phyloP scores from a whole-genome alignment of 2,888 invertebrate genomes.

The Neoscelio sp. region DNA sequence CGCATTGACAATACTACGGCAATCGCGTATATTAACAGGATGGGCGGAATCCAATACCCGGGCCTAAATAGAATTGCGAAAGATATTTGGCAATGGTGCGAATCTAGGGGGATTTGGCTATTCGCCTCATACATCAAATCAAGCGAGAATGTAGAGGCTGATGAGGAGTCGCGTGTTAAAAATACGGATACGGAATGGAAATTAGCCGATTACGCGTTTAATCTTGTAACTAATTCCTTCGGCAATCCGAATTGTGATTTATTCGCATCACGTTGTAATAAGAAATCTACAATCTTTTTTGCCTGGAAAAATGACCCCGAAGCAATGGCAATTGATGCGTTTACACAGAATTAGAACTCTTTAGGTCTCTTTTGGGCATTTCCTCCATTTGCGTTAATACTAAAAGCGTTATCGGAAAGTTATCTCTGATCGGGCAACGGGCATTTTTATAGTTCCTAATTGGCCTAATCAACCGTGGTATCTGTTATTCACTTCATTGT shows the following conservation, averaged over 20 bases:
- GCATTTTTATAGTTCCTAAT: constrained; percentile 44
- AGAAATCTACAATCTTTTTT: not conserved
- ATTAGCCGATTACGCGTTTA: not conserved
- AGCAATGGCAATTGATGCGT: constrained; percentile 48
- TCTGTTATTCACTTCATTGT: not conserved
- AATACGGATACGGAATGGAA: constrained; percentile 1
- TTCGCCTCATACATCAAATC: constrained; percentile 50
- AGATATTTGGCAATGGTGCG: constrained; percentile 60
- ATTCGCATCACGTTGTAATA: constrained; percentile 7
- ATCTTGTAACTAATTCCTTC: not conserved
- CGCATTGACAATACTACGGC: constrained; percentile 67
- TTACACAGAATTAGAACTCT: constrained; percentile 46
- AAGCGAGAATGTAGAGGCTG: constrained; percentile 49
- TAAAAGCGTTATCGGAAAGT: constrained; percentile 4
- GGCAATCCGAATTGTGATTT: not conserved
- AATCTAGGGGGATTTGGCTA: constrained; percentile 38
- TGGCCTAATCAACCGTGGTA: constrained; percentile 38
- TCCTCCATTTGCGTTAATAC: constrained; percentile 14
- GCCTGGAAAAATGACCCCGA: constrained; percentile 33
- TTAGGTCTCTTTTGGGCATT: constrained; percentile 49
- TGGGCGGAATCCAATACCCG: constrained; percentile 66
- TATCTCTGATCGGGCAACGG: constrained; percentile 30
- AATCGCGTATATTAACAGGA: constrained; percentile 62
- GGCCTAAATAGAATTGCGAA: constrained; percentile 55
- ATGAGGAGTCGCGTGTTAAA: constrained; percentile 27